Evolutionary conservation across 2,113 vertebrate species (phyloP), one percentile per base, ranked within the genome.

Genomic region (Progne subis): DNA sequence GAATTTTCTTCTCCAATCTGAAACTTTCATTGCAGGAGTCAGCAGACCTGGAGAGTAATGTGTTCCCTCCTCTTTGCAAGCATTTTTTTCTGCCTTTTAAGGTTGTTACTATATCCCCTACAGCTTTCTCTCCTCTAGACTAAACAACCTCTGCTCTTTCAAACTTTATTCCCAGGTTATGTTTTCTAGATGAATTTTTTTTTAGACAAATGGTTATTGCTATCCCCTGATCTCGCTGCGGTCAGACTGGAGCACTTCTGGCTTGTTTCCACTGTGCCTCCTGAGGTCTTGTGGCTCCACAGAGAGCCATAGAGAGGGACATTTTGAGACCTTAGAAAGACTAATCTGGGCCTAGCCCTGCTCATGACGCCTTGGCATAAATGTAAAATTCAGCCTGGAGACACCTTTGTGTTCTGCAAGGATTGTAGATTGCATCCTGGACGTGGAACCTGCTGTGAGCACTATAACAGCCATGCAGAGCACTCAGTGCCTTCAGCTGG

Each of bases 71-170:
- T 77, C 79, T 74, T 61, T 3, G 8, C 72, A 81, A 75, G 83
- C 57, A 19, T 49, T 82, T 69, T 83, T 90, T 91, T 20, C 46
- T 17, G 2, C 8, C 2, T 77, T 76, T 93, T 79, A 92, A 92
- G 50, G 67, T 50, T 95, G 79, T 94, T 94, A 63, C 37, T 89
- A 12, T 28, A 82, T 92, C 31, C 28, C 55, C 63, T 88, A 85
- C 61, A 85, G 41, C 90, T 55, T 89, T 86, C 34, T 64, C 46
- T 70, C 65, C 68, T 71, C 49, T 74, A 95, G 90, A 88, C 95
- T 95, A 94, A 96, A 96, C 95, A 96, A 80, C 5, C 25, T 29
- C 31, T 69, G 75, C 67, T 90, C 59, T 96, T 92, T 92, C 68
- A 93, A 88, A 88, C 59, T 92, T 90, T 69, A 53, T 88, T 90